Evolutionary conservation across 1,140 invertebrate species (phyloP).

Genomic region (Odontomachus brunneus): DNA sequence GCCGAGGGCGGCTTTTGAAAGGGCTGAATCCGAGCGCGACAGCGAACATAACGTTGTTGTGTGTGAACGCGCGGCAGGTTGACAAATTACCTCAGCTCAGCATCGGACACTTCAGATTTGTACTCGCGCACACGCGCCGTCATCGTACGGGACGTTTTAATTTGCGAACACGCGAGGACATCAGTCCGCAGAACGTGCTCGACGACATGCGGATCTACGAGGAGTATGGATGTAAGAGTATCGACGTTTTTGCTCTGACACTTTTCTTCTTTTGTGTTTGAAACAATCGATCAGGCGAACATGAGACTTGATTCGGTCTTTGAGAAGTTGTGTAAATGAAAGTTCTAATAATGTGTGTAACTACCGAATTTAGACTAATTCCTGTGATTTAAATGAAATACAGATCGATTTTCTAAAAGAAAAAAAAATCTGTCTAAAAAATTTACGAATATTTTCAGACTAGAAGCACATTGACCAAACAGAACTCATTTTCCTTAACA

Average conservation of each 20-base stretch:
- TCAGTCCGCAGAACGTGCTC: background rate
- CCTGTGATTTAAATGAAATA: no score
- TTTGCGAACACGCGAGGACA: constrained; percentile 4
- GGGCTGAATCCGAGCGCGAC: background rate
- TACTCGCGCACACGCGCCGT: background rate
- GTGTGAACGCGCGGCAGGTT: background rate
- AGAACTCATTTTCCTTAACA: no score
- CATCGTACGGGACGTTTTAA: constrained; percentile 22
- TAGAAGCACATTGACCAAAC: no score
- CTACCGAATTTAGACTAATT: no score
- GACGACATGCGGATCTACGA: background rate
- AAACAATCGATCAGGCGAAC: constrained; percentile 9
- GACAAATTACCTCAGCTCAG: constrained; percentile 33
- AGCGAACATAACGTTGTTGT: background rate
- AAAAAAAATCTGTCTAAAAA: no score
- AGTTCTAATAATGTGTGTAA: no score
- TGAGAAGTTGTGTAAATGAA: background rate
- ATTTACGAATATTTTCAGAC: no score
- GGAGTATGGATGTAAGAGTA: background rate
- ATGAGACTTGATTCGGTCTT: background rate
- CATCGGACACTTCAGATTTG: constrained; percentile 15
- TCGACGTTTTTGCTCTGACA: background rate
- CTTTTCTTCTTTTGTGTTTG: background rate
- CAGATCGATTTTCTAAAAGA: no score
- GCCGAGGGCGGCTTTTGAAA: background rate